Percentiles rank a stretch among this genome's conserved stretches.
These are phyloP conservation scores for Poeciliopsis occidentalis DNA, from an alignment of 2,113 vertebrate species.

Conservation along the genomic window DNA sequence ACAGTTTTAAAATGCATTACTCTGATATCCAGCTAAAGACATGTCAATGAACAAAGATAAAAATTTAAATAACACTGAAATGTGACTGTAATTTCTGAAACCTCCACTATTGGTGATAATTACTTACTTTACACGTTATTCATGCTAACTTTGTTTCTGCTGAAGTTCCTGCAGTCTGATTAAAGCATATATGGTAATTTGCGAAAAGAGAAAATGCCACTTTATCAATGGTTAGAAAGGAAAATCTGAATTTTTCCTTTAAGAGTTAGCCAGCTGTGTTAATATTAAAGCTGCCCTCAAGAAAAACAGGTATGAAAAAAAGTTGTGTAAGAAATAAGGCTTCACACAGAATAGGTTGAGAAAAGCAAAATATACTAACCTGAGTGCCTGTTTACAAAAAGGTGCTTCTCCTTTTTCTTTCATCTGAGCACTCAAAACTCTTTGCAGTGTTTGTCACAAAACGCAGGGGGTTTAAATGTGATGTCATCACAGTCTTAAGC, in stretches of 20 bases:
- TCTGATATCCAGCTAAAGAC: conserved; percentile 46
- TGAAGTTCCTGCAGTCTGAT: neutral
- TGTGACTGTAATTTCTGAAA: neutral
- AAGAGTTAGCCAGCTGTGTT: conserved; percentile 24
- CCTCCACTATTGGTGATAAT: neutral
- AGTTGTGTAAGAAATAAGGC: neutral
- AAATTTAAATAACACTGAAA: conserved; percentile 13
- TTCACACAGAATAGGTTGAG: neutral
- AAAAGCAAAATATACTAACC: neutral
- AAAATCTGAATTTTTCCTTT: conserved; percentile 13
- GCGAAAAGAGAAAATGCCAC: neutral
- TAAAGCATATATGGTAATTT: neutral
- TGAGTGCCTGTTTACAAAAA: neutral
- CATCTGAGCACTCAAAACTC: neutral
- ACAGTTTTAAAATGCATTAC: conserved; percentile 24
- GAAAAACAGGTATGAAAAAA: conserved; percentile 47
- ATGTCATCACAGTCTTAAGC: neutral
- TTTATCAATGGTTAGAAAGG: conserved; percentile 20
- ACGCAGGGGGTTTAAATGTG: neutral
- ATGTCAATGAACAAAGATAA: conserved; percentile 24
- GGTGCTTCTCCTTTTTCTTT: neutral
- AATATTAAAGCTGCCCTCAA: conserved; percentile 17
- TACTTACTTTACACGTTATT: neutral
- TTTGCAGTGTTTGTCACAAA: neutral
- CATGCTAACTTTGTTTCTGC: neutral